These are phyloP conservation scores for Drosophila mercatorum DNA, from an alignment of 2,888 invertebrate genomes.

Conservation along the genomic window DNA sequence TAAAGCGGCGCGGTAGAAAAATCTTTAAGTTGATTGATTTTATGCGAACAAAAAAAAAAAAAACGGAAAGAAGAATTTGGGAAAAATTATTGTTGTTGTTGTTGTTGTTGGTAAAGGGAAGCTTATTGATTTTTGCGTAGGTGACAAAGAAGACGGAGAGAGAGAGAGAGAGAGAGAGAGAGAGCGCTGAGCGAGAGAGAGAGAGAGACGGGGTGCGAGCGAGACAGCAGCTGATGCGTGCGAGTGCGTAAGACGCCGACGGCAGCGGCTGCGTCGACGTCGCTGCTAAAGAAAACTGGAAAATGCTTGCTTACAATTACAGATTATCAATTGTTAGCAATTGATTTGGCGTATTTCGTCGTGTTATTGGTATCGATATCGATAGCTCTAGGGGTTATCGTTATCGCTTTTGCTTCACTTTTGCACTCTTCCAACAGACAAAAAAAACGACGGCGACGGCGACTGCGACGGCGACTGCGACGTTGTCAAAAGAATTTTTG, in stretches of 20 bases:
- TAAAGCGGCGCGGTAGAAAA: slow-evolving; percentile 22
- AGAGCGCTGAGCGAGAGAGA: slow-evolving; percentile 1
- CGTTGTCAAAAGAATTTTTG: slow-evolving; percentile 4
- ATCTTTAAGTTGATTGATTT: slow-evolving; percentile 55
- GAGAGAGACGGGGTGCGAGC: slow-evolving; percentile 41
- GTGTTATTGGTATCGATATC: neutral
- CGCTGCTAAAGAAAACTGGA: slow-evolving; percentile 36
- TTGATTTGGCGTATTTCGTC: slow-evolving; percentile 1
- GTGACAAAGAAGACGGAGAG: slow-evolving; percentile 52
- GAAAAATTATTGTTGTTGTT: neutral
- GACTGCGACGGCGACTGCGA: neutral
- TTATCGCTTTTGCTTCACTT: slow-evolving; percentile 25
- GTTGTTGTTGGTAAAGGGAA: slow-evolving; percentile 6
- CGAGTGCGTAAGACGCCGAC: slow-evolving; percentile 53
- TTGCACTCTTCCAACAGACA: slow-evolving; percentile 31
- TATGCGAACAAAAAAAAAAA: neutral
- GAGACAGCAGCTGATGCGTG: slow-evolving; percentile 54
- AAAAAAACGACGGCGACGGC: neutral
- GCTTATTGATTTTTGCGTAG: slow-evolving; percentile 56
- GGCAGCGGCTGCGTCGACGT: slow-evolving; percentile 17
- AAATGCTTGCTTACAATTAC: slow-evolving; percentile 47
- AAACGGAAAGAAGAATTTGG: neutral
- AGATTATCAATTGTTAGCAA: slow-evolving; percentile 18
- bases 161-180: slow-evolving; percentile 13
- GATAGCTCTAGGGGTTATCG: slow-evolving; percentile 24